Conservation (phyloP, 2,113 vertebrate species). For the Odocoileus hemionus region DNA sequence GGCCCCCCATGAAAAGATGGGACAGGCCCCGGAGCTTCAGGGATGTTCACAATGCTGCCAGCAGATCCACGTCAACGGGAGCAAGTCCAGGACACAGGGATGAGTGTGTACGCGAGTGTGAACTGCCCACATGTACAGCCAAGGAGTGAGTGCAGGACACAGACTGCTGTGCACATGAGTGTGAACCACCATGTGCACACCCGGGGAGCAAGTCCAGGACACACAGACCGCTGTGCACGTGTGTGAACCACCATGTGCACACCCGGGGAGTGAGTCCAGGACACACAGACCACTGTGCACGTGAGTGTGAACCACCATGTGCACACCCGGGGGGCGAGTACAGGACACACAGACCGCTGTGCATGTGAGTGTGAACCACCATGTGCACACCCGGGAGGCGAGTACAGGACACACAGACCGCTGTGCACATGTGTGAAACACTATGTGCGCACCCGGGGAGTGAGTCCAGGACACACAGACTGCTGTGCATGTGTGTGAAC, state of each 20-base stretch:
- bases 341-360: too few relatives aligned
- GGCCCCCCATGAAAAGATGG: accelerated
- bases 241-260: background rate
- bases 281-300: too few relatives aligned
- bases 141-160: background rate
- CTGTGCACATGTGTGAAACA: too few relatives aligned
- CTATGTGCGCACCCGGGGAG: accelerated
- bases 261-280: too few relatives aligned
- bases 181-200: background rate
- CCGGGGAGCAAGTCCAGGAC: background rate
- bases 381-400: too few relatives aligned
- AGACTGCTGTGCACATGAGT: too few relatives aligned
- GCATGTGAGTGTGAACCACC: too few relatives aligned
- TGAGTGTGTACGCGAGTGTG: too few relatives aligned
- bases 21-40: background rate
- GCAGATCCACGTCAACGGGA: background rate
- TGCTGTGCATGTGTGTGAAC: too few relatives aligned
- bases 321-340: too few relatives aligned
- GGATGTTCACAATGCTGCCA: background rate
- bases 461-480: too few relatives aligned
- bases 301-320: too few relatives aligned
- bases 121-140: background rate
- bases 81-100: background rate
- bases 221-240: background rate
- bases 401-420: background rate